A percentile compares a stretch with the other conserved stretches of the same genome.
phyloP scores from a whole-genome alignment of 2,113 vertebrate genomes.

The Romanogobio albipinnatus region DNA sequence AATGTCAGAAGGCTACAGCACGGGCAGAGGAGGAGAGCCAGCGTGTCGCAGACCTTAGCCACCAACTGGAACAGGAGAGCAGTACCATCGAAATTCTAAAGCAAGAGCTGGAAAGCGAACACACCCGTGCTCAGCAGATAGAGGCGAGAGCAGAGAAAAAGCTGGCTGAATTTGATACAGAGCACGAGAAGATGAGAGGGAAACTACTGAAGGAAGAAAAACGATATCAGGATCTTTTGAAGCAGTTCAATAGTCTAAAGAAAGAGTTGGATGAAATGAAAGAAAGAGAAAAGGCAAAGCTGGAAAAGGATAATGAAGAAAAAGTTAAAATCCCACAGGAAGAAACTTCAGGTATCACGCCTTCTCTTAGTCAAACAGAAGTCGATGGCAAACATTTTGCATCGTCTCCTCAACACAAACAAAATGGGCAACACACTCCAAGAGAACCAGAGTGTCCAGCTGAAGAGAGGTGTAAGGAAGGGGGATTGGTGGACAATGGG shows the following conservation, averaged over 20 bases:
- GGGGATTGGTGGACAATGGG: constrained; percentile 77
- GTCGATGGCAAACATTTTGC: constrained; percentile 66
- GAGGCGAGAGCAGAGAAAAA: constrained; percentile 88
- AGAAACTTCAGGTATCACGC: constrained; percentile 58
- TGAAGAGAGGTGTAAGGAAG: constrained; percentile 68
- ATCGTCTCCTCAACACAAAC: constrained; percentile 69
- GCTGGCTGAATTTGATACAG: constrained; percentile 87
- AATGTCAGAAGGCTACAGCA: constrained; percentile 89
- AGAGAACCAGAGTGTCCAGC: constrained; percentile 68
- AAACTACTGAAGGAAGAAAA: constrained; percentile 87
- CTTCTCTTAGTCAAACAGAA: constrained; percentile 83
- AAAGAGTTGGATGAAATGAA: constrained; percentile 55
- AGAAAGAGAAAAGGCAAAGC: constrained; percentile 45
- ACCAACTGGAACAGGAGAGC: constrained; percentile 83
- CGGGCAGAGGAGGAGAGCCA: constrained; percentile 90
- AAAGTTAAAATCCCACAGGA: neutral
- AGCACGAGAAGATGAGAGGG: constrained; percentile 85
- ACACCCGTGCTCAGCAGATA: constrained; percentile 77
- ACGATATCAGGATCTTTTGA: constrained; percentile 82
- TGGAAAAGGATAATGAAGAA: constrained; percentile 33
- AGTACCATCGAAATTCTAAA: constrained; percentile 74
- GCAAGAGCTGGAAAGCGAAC: constrained; percentile 81
- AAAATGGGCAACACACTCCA: constrained; percentile 78
- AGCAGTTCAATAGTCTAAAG: constrained; percentile 74
- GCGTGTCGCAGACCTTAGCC: constrained; percentile 80